Evolutionary conservation across 1,140 invertebrate genomes (phyloP).

Genomic region (Cyphomyrmex costatus): DNA sequence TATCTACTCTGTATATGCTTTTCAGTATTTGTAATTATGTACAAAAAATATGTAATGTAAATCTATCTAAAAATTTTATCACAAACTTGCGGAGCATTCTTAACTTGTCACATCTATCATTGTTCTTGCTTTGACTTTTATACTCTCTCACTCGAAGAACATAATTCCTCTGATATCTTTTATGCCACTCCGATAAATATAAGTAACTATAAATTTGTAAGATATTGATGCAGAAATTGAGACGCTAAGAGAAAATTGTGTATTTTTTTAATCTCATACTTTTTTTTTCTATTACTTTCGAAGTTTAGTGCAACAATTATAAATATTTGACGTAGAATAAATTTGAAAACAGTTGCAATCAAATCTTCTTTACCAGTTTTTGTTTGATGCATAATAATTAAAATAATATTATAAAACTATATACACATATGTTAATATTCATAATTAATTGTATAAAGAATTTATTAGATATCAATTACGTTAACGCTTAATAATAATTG

Average conservation of each 20-base stretch:
- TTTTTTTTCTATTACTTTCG: neutral
- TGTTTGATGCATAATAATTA: neutral
- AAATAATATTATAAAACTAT: constrained; percentile 7
- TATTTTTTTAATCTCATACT: neutral
- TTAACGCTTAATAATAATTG: constrained; percentile 3
- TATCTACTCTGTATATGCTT: neutral
- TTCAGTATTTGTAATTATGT: constrained; percentile 53
- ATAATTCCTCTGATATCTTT: constrained; percentile 65
- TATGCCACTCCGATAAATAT: constrained; percentile 54
- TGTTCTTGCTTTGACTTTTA: constrained; percentile 63
- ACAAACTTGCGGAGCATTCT: constrained; percentile 57
- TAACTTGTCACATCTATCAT: constrained; percentile 71
- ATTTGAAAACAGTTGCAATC: constrained; percentile 21
- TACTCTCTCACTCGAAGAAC: constrained; percentile 30
- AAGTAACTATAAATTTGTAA: constrained; percentile 65
- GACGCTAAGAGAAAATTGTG: constrained; percentile 22
- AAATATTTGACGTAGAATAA: constrained; percentile 1
- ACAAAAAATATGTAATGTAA: constrained; percentile 6
- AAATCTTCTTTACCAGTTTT: neutral
- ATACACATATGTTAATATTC: neutral
- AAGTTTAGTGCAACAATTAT: constrained; percentile 6
- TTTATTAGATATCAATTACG: neutral
- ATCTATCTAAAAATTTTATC: constrained; percentile 57
- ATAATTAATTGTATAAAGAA: neutral
- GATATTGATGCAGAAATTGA: constrained; percentile 30